These are phyloP conservation scores for Coelopa pilipes DNA, from an alignment of 2,888 invertebrate species.

Conservation along the genomic window DNA sequence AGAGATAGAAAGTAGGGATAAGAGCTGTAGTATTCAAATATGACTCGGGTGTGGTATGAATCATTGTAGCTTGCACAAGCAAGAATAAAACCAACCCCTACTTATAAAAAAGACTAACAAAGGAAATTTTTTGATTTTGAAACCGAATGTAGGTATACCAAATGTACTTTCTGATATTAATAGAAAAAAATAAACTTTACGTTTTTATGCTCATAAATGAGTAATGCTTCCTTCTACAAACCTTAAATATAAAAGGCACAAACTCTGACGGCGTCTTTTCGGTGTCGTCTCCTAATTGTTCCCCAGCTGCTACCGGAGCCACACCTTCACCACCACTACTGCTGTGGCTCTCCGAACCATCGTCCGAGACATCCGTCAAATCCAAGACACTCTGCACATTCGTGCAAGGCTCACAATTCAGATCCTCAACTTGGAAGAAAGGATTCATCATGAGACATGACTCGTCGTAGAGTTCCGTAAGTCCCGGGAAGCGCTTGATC, in stretches of 20 bases:
- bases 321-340: slow-evolving; percentile 15
- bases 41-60: not conserved
- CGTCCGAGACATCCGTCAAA: slow-evolving; percentile 58
- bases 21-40: too few species aligned
- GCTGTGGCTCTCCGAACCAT: not conserved
- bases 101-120: too few species aligned
- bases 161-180: too few species aligned
- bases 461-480: slow-evolving; percentile 83
- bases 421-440: slow-evolving; percentile 81
- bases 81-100: not conserved
- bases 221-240: slow-evolving; percentile 48
- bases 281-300: slow-evolving; percentile 13
- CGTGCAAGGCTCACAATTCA: slow-evolving; percentile 88
- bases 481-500: slow-evolving; percentile 78
- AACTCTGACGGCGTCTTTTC: slow-evolving; percentile 50
- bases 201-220: not conserved
- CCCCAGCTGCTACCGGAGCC: not conserved
- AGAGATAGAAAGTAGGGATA: not conserved
- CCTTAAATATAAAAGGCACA: slow-evolving; percentile 71
- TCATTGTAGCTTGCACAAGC: not conserved
- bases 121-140: not conserved
- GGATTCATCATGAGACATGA: slow-evolving; percentile 86
- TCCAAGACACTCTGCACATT: slow-evolving; percentile 76
- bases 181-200: too few species aligned
- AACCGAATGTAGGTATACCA: too few species aligned